Evolutionary conservation across 2,113 vertebrate genomes (phyloP).

Genomic region (Oncorhynchus mykiss): DNA sequence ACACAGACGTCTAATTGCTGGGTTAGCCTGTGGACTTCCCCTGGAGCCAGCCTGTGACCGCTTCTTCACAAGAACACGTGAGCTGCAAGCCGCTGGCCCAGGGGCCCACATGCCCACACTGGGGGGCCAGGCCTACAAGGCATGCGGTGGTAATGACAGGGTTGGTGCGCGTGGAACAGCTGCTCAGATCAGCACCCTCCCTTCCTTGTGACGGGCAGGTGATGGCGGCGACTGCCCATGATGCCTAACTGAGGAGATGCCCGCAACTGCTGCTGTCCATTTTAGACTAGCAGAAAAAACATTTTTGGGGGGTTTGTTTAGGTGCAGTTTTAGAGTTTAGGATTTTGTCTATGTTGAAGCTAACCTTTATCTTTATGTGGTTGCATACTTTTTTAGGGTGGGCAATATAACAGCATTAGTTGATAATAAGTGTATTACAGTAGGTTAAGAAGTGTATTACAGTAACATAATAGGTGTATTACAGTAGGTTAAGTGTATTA

Average conservation of each 20-base stretch:
- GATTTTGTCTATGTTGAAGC: no score
- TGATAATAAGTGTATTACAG: no score
- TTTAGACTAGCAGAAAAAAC: background rate
- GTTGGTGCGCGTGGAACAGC: constrained; percentile 15
- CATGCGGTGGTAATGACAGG: constrained; percentile 48
- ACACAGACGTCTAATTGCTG: constrained; percentile 2
- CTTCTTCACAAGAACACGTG: background rate
- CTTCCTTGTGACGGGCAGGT: background rate
- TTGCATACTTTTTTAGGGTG: no score
- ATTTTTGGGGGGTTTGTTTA: background rate
- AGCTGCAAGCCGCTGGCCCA: background rate
- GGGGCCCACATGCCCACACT: background rate
- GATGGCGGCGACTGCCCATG: background rate
- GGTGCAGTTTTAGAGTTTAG: background rate
- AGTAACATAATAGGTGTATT: no score
- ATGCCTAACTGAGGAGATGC: background rate
- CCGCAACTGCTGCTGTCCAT: background rate
- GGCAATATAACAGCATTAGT: no score
- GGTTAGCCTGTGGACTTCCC: background rate
- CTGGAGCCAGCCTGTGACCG: background rate
- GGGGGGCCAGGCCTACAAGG: constrained; percentile 21
- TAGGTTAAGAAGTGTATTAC: no score
- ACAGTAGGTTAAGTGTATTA: no score
- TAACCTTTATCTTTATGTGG: no score
- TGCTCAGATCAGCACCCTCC: constrained; percentile 16